Evolutionary conservation across 2,113 vertebrate species (phyloP), one percentile per base, ranked within the genome.

Genomic region (Theristicus caerulescens): DNA sequence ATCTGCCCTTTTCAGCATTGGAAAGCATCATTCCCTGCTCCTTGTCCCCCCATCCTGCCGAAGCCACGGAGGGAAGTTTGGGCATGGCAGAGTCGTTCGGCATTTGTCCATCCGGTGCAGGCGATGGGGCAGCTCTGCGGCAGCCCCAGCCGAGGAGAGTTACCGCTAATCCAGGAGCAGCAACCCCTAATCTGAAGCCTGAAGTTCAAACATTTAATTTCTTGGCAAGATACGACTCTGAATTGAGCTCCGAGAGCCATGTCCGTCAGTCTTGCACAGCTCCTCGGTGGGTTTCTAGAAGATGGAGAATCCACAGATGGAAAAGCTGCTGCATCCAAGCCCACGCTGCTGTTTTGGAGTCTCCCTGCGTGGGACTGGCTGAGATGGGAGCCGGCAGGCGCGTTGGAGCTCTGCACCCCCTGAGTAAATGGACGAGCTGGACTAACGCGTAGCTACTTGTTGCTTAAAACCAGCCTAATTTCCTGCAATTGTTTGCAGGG

Each of bases 41-140:
- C 25, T 25, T 38, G 17, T 79, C 18, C 31, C 42, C 26, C 27
- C 27, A 31, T 49, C 61, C 44, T 12, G 20, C 7, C 0, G 13
- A 10, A 73, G n/a, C 9, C n/a, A 16, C 0, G 0, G 32, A 21
- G 31, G 15, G 66, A 64, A 65, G 27, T 14, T 15, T n/a, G 47
- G 44, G 40, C 62, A 52, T 2, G 0, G 61, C 38, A 57, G 61
- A 59, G 52, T 24, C 1, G 1, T 47, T 57, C 2, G 2, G 24
- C 1, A 0, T 66, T 42, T 66, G 64, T 67, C 81, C 0, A 0
- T 34, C 47, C 1, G 0, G n/a, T 10, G 21, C 38, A 3, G 17
- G 27, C 0, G 1, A 21, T 15, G 24, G 5, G 42, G 49, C 61
- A 62, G 42, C 40, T 17, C 18, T 31, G 58, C 1, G 2, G 47